Conservation (phyloP, 2,888 invertebrate genomes). For the Colostygia pectinataria region DNA sequence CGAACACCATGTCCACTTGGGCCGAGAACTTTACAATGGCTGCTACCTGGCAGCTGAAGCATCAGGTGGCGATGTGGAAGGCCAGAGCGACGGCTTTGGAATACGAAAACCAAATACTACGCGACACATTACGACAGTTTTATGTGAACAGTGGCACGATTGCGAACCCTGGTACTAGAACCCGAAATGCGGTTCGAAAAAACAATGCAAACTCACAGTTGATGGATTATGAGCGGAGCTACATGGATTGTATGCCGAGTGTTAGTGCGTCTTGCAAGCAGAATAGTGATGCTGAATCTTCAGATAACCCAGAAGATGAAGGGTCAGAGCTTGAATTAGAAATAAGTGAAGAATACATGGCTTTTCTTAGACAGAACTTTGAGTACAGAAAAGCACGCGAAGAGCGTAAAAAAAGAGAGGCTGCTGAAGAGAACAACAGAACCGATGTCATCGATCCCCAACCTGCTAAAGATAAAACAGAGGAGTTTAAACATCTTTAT, state of each 20-base stretch:
- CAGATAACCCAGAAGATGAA: slow-evolving; percentile 36
- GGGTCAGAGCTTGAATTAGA: slow-evolving; percentile 58
- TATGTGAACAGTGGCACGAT: slow-evolving; percentile 33
- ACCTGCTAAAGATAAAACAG: slow-evolving; percentile 48
- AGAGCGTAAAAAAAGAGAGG: slow-evolving; percentile 49
- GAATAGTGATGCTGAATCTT: slow-evolving; percentile 13
- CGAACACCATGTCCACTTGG: slow-evolving; percentile 65
- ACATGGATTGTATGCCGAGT: slow-evolving; percentile 6
- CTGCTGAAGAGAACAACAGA: slow-evolving; percentile 42
- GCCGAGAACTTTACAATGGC: slow-evolving; percentile 65
- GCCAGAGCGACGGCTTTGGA: slow-evolving; percentile 81
- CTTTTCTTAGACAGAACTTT: slow-evolving; percentile 84
- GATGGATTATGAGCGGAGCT: slow-evolving; percentile 15
- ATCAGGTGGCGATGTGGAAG: slow-evolving; percentile 85
- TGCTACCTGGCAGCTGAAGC: slow-evolving; percentile 78
- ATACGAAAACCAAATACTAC: slow-evolving; percentile 82
- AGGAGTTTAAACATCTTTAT: slow-evolving; percentile 82
- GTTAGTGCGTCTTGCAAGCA: background rate
- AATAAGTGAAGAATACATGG: slow-evolving; percentile 85
- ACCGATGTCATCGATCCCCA: slow-evolving; percentile 38
- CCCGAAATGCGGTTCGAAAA: background rate
- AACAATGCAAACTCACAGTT: background rate
- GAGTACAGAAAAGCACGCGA: slow-evolving; percentile 74
- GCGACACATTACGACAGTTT: slow-evolving; percentile 71
- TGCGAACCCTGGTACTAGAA: slow-evolving; percentile 5